Evolutionary conservation across 2,888 invertebrate species (phyloP).

Genomic region (Tetanocera ferruginea): DNA sequence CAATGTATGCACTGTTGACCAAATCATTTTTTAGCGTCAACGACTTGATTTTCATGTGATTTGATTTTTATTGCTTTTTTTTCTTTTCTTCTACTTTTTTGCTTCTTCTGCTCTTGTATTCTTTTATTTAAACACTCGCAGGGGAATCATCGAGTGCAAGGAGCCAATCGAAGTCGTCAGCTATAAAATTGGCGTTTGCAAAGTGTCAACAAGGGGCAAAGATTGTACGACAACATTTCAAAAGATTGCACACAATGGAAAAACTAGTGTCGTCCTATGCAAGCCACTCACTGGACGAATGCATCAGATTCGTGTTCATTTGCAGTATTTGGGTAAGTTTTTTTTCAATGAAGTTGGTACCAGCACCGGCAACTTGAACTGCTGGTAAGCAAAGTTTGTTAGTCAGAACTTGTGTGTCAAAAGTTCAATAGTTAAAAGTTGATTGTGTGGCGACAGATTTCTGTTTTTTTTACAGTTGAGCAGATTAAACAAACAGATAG

Average conservation of each 20-base stretch:
- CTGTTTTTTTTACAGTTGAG: conserved; percentile 2
- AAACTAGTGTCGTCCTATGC: conserved; percentile 93
- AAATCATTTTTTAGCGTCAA: conserved; percentile 1
- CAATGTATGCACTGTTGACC: not conserved
- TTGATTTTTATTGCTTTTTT: conserved; percentile 21
- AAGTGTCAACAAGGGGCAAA: conserved; percentile 93
- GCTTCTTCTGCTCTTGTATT: not conserved
- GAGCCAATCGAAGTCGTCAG: conserved; percentile 95
- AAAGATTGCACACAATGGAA: conserved; percentile 88
- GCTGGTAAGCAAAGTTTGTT: not conserved
- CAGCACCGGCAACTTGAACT: not conserved
- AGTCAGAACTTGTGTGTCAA: not conserved
- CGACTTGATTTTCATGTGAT: conserved; percentile 25
- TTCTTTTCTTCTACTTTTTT: not conserved
- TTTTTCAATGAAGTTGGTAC: not conserved
- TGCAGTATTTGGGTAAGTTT: conserved; percentile 90
- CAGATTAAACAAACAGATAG: not conserved
- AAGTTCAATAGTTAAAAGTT: not conserved
- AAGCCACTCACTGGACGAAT: conserved; percentile 96
- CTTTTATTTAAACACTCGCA: conserved; percentile 59
- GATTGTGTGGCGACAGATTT: conserved; percentile 21
- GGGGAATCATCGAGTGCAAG: conserved; percentile 85
- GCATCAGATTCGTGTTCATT: conserved; percentile 98
- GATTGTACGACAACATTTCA: conserved; percentile 93
- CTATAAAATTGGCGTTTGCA: conserved; percentile 96